Evolutionary conservation across 1,140 invertebrate species (phyloP).

Genomic region (Magallana gigas): DNA sequence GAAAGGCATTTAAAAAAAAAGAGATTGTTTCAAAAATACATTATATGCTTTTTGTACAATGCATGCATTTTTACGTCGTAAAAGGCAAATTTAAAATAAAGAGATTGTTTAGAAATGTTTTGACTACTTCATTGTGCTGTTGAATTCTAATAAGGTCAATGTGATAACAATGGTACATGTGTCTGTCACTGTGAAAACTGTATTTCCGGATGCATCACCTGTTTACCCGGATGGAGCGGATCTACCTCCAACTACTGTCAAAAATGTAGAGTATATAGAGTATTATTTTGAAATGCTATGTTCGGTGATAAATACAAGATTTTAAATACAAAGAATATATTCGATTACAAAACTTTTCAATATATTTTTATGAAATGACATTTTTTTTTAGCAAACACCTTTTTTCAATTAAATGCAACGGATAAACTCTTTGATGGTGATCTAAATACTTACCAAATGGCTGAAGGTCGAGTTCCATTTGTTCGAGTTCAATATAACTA

Average conservation of each 20-base stretch:
- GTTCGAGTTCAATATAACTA: background rate
- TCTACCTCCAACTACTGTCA: background rate
- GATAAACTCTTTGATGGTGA: background rate
- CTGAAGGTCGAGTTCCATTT: background rate
- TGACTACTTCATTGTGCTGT: no score
- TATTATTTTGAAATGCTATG: no score
- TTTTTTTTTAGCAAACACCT: background rate
- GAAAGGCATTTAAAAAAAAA: no score
- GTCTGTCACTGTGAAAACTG: constrained; percentile 2
- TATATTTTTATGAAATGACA: background rate
- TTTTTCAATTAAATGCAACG: background rate
- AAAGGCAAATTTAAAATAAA: no score
- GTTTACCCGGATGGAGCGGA: background rate
- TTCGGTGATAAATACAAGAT: no score
- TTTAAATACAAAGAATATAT: no score
- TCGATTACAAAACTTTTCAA: no score
- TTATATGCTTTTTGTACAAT: no score
- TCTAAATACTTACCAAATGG: background rate
- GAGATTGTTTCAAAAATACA: no score
- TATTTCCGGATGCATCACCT: background rate
- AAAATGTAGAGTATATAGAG: background rate
- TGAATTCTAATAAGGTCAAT: background rate
- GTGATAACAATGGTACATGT: background rate
- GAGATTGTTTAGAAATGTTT: no score
- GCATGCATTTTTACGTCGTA: no score